phyloP scores from a whole-genome alignment of 2,888 invertebrate species.

The Volucella bombylans region DNA sequence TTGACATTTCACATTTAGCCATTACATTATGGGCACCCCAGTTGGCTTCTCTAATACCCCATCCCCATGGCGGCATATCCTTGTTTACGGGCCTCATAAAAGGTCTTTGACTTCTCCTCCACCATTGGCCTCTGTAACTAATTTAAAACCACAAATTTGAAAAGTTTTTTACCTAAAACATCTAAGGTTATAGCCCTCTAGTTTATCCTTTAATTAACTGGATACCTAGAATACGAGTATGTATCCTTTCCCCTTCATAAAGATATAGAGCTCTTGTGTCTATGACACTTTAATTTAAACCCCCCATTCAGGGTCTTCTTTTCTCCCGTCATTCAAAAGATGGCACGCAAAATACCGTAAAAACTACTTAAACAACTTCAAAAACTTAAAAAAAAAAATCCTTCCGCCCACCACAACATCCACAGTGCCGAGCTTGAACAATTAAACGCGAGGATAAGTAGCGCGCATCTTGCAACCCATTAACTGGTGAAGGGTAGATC shows the following conservation, averaged over 20 bases:
- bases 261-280: conserved; percentile 44
- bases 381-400: conserved; percentile 19
- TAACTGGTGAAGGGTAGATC: conserved; percentile 54
- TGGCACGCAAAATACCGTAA: conserved; percentile 31
- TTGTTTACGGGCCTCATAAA: conserved; percentile 2
- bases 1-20: conserved; percentile 23
- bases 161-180: conserved; percentile 34
- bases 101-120: conserved; percentile 54
- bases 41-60: neutral
- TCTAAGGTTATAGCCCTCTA: conserved; percentile 19
- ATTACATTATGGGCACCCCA: neutral
- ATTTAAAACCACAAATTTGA: conserved; percentile 35
- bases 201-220: conserved; percentile 39
- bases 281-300: conserved; percentile 61
- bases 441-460: conserved; percentile 56
- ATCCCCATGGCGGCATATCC: neutral
- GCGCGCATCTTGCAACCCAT: conserved; percentile 52
- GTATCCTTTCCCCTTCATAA: conserved; percentile 18
- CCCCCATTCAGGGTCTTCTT: conserved; percentile 16
- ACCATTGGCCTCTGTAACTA: neutral
- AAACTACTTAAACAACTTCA: conserved; percentile 63
- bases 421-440: conserved; percentile 37
- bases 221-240: conserved; percentile 11
- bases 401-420: neutral
- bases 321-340: conserved; percentile 21